Evolutionary conservation across 2,888 invertebrate genomes (phyloP).

Genomic region (Drosophila pseudotakahashii): DNA sequence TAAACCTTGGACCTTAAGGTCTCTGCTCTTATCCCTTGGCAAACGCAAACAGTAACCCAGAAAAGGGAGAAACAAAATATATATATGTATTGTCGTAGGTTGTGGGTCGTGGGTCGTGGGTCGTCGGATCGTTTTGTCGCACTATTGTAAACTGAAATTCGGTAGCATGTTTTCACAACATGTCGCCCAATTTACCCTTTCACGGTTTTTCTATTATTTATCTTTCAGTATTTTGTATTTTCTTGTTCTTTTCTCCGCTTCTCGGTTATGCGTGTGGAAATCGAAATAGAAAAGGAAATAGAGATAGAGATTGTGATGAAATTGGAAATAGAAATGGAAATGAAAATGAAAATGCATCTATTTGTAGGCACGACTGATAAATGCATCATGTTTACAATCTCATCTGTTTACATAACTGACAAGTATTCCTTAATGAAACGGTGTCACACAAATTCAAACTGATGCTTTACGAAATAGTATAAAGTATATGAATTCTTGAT

Average conservation of each 20-base stretch:
- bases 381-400: conserved; percentile 1
- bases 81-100: conserved; percentile 8
- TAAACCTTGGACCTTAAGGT: conserved; percentile 36
- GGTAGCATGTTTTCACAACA: conserved; percentile 84
- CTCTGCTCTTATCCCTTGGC: conserved; percentile 4
- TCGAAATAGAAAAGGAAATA: not conserved
- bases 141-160: conserved; percentile 77
- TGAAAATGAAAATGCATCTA: conserved; percentile 8
- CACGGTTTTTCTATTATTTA: conserved; percentile 56
- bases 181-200: conserved; percentile 82
- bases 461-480: no score
- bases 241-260: conserved; percentile 9
- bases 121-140: conserved; percentile 49
- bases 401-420: conserved; percentile 23
- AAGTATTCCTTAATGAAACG: conserved; percentile 23
- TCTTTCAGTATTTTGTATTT: conserved; percentile 37
- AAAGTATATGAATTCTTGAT: no score
- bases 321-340: not conserved
- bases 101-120: not conserved
- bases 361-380: conserved; percentile 11
- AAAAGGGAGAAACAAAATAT: not conserved
- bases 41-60: conserved; percentile 10
- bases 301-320: not conserved
- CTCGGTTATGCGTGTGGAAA: not conserved
- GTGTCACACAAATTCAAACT: conserved; percentile 14